Conservation (phyloP, 2,888 invertebrate genomes). For the Spisula solida region DNA sequence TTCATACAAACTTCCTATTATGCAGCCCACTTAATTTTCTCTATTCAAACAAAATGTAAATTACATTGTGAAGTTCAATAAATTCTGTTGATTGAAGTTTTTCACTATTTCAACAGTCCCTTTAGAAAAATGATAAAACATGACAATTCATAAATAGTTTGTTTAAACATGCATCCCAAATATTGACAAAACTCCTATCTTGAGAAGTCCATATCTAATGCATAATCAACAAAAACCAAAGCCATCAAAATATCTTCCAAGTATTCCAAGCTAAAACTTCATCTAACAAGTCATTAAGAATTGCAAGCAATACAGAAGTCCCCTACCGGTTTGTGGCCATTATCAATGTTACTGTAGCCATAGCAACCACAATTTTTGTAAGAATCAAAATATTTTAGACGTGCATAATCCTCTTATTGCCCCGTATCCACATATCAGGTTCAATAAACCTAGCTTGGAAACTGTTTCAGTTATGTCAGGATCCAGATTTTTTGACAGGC, state of each 20-base stretch:
- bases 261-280: neutral
- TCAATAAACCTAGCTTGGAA: no score
- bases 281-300: no score
- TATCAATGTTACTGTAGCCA: no score
- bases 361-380: no score
- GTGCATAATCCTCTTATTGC: no score
- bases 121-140: neutral
- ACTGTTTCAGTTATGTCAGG: no score
- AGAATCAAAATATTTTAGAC: no score
- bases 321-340: no score
- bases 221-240: neutral
- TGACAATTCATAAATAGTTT: constrained; percentile 2
- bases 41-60: neutral
- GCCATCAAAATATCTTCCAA: neutral
- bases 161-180: neutral
- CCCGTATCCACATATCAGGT: no score
- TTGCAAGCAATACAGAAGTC: no score
- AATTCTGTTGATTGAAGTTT: constrained; percentile 10
- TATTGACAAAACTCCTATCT: neutral
- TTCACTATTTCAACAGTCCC: constrained; percentile 7
- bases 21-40: neutral
- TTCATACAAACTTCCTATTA: neutral
- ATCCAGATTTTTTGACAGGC: no score
- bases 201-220: neutral
- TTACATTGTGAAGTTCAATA: neutral